Evolutionary conservation across 2,888 invertebrate species (phyloP).

Genomic region (Drosophila phalerata): DNA sequence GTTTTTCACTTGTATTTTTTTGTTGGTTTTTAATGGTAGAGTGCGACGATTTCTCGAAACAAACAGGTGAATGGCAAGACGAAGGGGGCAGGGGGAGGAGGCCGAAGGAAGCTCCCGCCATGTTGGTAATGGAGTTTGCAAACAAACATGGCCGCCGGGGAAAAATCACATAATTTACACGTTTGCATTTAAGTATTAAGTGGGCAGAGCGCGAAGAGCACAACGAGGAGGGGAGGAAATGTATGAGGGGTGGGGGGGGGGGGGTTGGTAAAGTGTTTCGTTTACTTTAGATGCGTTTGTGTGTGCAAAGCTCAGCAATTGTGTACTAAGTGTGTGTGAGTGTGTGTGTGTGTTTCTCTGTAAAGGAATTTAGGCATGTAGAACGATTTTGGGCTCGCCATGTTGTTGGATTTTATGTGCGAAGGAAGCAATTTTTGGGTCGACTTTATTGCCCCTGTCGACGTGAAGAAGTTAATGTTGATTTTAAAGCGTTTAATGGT

Average conservation of each 20-base stretch:
- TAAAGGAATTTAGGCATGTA: constrained; percentile 62
- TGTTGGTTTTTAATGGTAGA: constrained; percentile 66
- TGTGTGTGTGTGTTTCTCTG: constrained; percentile 32
- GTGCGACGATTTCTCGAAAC: constrained; percentile 77
- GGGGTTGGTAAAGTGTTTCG: constrained; percentile 69
- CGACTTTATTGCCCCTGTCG: constrained; percentile 77
- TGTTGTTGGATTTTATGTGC: constrained; percentile 71
- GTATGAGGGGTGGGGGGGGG: no score
- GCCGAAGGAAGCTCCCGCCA: constrained; percentile 68
- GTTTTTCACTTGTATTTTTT: constrained; percentile 18
- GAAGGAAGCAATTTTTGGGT: constrained; percentile 77
- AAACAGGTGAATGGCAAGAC: constrained; percentile 63
- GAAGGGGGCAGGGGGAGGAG: not conserved
- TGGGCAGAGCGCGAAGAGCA: constrained; percentile 54
- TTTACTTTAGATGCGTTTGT: constrained; percentile 71
- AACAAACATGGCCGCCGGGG: constrained; percentile 81
- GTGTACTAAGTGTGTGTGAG: constrained; percentile 28
- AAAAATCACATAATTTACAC: constrained; percentile 81
- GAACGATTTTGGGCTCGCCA: constrained; percentile 55
- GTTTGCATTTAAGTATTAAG: constrained; percentile 80
- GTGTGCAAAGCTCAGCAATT: constrained; percentile 71
- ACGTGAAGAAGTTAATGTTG: constrained; percentile 68
- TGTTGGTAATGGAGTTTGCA: constrained; percentile 80
- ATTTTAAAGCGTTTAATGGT: constrained; percentile 79
- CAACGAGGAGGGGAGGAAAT: not conserved